These are phyloP conservation scores for Hypomecis atomaria DNA, from an alignment of 2,888 invertebrate species.

Conservation along the genomic window DNA sequence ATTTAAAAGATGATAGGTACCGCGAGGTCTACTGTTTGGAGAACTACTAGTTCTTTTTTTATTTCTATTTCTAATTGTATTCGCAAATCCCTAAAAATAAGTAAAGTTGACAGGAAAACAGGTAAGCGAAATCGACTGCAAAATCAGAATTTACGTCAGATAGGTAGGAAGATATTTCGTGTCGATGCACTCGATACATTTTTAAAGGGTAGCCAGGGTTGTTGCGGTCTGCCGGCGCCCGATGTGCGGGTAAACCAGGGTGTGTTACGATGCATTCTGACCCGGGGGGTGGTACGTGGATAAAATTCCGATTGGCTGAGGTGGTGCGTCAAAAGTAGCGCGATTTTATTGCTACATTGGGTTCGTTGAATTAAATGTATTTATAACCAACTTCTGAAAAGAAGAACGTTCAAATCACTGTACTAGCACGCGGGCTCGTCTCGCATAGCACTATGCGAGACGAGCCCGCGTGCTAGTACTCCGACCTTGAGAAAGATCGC, in stretches of 20 bases:
- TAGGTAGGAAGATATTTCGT: constrained; percentile 44
- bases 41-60: no score
- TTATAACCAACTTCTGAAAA: not conserved
- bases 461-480: no score
- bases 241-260: constrained; percentile 26
- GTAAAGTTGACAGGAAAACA: no score
- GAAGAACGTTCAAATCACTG: no score
- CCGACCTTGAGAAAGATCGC: no score
- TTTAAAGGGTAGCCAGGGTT: constrained; percentile 69
- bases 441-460: no score
- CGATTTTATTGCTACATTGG: not conserved
- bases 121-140: constrained; percentile 23
- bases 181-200: constrained; percentile 71
- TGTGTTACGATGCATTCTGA: constrained; percentile 35
- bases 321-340: not conserved
- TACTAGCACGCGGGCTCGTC: no score
- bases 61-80: no score
- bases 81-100: no score
- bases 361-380: not conserved
- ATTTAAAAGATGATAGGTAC: no score
- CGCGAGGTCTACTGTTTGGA: no score
- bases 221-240: constrained; percentile 33
- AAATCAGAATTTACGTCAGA: constrained; percentile 38
- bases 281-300: constrained; percentile 38
- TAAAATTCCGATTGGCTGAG: constrained; percentile 32